Evolutionary conservation across 2,888 invertebrate genomes (phyloP), one percentile per base, ranked within the genome.

Genomic region (Micoletzkya japonica): DNA sequence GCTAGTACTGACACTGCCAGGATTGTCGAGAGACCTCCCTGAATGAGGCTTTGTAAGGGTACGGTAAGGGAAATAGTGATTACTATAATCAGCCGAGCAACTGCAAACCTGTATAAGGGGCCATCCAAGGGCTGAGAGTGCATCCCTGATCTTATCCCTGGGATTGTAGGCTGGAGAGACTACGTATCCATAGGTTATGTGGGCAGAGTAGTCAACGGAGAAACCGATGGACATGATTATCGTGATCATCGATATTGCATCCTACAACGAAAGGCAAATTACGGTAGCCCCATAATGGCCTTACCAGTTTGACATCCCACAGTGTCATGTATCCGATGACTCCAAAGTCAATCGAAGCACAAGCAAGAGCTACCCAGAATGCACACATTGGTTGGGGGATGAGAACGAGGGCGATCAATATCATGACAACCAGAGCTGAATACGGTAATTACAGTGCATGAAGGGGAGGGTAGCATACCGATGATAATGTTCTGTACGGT

Each of bases 181-280:
- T 4, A 85, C 85, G 72, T 85, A 85, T 17, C 86, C 85, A 72
- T 85, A 85, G 6, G 85, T 84, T 60, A 85, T 84, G 72, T 85
- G 85, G 20, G 94, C 95, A 0, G 94, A 93, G 86, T 94, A 95
- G 85, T 95, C 95, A 0, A 95, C 94, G 7, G 93, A 93, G 88
- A 95, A 95, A 67, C 95, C 95, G 74, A 95, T 94, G 86, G 95
- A 95, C 94, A 95, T 95, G 78, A 95, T 95, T 70, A 95, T 89
- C 24, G 84, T 84, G 63, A 84, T 84, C 84, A 84, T 84, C 0
- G 94, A 94, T 82, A 95, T 95, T 0, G 85, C 84, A 70, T 85
- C 85, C 67, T 95, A 88, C 20, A 68, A 54, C 17, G 32, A 73
- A 49, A 57, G 26, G 30, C 24, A 88, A 4, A 34, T 50, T 50